Evolutionary conservation across 2,888 invertebrate species (phyloP).

Genomic region (Nomada fucata): DNA sequence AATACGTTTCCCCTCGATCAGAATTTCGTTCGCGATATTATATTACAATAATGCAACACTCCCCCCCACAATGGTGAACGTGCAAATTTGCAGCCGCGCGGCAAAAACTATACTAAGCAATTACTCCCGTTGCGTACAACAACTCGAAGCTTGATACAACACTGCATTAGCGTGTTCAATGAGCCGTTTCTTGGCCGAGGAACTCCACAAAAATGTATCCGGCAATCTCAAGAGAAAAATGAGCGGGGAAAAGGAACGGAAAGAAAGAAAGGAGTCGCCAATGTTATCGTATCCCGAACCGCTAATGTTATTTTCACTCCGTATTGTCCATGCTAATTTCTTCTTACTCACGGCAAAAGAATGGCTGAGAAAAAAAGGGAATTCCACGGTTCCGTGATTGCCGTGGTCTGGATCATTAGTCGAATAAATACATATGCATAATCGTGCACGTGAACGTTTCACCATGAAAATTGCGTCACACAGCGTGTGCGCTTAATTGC

Average conservation of each 20-base stretch:
- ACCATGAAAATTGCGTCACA: constrained; percentile 7
- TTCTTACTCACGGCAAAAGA: neutral
- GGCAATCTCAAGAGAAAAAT: neutral
- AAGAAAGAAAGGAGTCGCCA: neutral
- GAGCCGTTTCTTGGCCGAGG: constrained; percentile 11
- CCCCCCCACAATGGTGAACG: neutral
- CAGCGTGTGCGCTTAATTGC: neutral
- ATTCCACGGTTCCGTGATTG: neutral
- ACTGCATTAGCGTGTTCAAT: constrained; percentile 37
- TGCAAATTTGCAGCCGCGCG: neutral
- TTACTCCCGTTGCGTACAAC: neutral
- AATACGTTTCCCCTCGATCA: neutral
- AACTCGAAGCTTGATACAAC: neutral
- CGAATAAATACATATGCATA: neutral
- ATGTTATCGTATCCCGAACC: neutral
- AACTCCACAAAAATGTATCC: constrained; percentile 4
- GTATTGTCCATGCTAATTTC: neutral
- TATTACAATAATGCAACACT: neutral
- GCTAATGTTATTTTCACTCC: neutral
- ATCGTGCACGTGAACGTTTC: neutral
- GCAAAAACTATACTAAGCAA: neutral
- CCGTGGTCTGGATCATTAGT: neutral
- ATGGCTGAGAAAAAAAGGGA: neutral
- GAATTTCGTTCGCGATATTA: neutral
- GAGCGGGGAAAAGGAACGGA: neutral